Conservation (phyloP, 2,797 vertebrate genomes). For the Falco cherrug region DNA sequence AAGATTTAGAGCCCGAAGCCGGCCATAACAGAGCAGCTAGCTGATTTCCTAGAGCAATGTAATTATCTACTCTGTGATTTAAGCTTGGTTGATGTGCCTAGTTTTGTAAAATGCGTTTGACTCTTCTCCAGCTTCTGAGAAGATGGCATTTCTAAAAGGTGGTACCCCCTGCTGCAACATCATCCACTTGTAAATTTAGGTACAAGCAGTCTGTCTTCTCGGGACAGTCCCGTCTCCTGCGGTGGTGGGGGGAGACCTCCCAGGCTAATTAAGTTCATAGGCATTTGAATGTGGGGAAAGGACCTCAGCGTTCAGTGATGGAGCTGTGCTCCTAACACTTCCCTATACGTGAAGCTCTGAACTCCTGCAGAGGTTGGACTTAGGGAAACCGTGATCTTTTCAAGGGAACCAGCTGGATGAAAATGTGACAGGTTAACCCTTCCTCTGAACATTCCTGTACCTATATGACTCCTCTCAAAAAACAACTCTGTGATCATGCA, state of each 20-base stretch:
- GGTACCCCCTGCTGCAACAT: background rate
- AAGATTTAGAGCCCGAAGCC: background rate
- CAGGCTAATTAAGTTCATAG: background rate
- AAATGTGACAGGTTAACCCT: background rate
- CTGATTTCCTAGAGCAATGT: background rate
- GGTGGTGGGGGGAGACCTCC: background rate
- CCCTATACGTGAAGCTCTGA: background rate
- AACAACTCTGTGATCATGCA: rapidly evolving
- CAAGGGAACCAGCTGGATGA: background rate
- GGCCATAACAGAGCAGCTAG: background rate
- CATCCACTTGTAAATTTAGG: background rate
- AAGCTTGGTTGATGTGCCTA: background rate
- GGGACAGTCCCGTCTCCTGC: background rate
- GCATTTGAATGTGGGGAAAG: background rate
- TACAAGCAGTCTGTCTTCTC: background rate
- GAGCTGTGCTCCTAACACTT: background rate
- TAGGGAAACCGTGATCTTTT: background rate
- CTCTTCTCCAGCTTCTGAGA: background rate
- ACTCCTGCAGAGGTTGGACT: background rate
- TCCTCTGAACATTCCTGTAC: background rate
- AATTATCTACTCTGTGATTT: background rate
- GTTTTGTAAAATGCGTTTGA: background rate
- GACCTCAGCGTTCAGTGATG: background rate
- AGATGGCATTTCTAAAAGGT: background rate
- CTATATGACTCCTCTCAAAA: background rate